Percentiles rank a stretch among this genome's conserved stretches.
Conservation (phyloP, 2,113 vertebrate genomes). For the Calidris pygmaea region DNA sequence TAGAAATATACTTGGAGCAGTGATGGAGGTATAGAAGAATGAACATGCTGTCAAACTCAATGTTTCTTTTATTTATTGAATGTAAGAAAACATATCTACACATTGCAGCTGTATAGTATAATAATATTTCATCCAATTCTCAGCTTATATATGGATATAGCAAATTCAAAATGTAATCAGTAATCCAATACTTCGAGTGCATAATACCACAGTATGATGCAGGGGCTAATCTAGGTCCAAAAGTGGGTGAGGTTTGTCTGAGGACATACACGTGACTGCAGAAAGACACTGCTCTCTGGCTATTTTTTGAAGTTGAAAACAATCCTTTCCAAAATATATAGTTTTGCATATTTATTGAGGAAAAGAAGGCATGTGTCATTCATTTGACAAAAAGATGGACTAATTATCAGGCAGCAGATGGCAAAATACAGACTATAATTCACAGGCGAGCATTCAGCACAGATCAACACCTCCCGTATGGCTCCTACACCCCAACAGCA, state of each 20-base stretch:
- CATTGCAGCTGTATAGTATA: not conserved
- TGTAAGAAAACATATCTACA: not conserved
- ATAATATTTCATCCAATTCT: not conserved
- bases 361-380: slow-evolving; percentile 14
- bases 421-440: slow-evolving; percentile 50
- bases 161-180: not conserved
- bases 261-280: not conserved
- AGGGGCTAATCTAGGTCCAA: not conserved
- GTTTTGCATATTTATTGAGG: not conserved
- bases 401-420: slow-evolving; percentile 59
- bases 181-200: not conserved
- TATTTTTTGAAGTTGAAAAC: not conserved
- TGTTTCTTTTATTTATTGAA: not conserved
- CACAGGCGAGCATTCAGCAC: slow-evolving; percentile 34
- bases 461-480: slow-evolving; percentile 40
- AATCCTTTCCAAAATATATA: not conserved
- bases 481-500: slow-evolving; percentile 30
- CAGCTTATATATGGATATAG: not conserved
- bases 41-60: not conserved
- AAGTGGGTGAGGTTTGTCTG: not conserved
- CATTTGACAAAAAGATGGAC: slow-evolving; percentile 29
- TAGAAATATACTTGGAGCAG: not conserved
- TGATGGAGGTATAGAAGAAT: not conserved
- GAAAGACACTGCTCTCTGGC: not conserved
- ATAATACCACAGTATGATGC: not conserved